Evolutionary conservation across 1,140 invertebrate genomes (phyloP).

Genomic region (Pararge aegeria): DNA sequence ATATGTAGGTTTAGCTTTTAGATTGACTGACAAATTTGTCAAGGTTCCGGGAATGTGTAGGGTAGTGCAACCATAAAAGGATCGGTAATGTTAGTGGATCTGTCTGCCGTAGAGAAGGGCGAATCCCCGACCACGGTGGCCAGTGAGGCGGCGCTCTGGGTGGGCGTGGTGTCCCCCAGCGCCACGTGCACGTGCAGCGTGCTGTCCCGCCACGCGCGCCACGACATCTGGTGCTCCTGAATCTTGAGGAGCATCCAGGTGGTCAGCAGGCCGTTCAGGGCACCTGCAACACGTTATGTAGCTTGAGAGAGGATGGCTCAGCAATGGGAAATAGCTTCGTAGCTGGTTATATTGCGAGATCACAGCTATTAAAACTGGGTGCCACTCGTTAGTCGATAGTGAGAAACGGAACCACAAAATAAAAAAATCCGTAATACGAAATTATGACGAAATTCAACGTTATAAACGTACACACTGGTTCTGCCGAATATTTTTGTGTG

Average conservation of each 20-base stretch:
- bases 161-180: constrained; percentile 40
- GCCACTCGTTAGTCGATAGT: too few relatives aligned
- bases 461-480: too few relatives aligned
- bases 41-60: constrained; percentile 40
- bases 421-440: too few relatives aligned
- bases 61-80: constrained; percentile 55
- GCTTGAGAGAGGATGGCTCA: too few relatives aligned
- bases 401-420: too few relatives aligned
- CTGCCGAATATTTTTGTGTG: too few relatives aligned
- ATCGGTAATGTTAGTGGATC: constrained; percentile 56
- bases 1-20: background rate
- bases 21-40: constrained; percentile 18
- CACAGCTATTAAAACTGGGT: too few relatives aligned
- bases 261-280: constrained; percentile 66
- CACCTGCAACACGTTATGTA: constrained; percentile 38
- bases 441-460: too few relatives aligned
- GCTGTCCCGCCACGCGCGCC: constrained; percentile 69
- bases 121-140: constrained; percentile 36
- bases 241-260: constrained; percentile 75
- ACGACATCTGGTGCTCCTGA: constrained; percentile 70
- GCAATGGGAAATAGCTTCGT: too few relatives aligned
- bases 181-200: constrained; percentile 64
- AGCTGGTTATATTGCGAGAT: too few relatives aligned
- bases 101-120: constrained; percentile 32
- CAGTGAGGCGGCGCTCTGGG: constrained; percentile 29